Evolutionary conservation across 2,888 invertebrate species (phyloP), one percentile per base, ranked within the genome.

Genomic region (Agriopis aurantiaria): DNA sequence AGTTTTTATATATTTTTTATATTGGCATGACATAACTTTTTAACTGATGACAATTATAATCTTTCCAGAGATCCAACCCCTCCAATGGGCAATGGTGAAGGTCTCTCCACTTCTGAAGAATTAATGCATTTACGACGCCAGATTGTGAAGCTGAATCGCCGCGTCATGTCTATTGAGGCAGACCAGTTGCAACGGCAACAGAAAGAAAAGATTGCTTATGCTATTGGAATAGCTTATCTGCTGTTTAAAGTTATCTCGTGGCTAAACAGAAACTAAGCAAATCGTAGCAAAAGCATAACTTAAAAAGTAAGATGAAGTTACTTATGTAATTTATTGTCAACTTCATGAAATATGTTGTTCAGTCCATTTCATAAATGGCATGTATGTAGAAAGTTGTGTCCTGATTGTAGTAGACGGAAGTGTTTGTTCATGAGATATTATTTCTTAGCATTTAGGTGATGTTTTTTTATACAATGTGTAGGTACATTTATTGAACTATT

Each of bases 101-200:
- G 96, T 67, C 92, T 97, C 73, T 96, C 96, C 9, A 95, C 97
- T 73, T 94, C 95, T 52, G 98, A 98, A 89, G 98, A 98, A 91
- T 95, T 98, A 67, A 95, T 97, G 56, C 97, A 98, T 90, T 95
- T 98, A 81, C 96, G 98, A 72, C 95, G 97, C 60, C 98, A 98
- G 91, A 95, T 99, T 82, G 97, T 97, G 33, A 98, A 98, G 87
- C 88, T 99, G 75, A 98, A 98, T 87, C 96, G 98, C 59, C 96
- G 98, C 23, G 97, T 99, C 9, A 96, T 98, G 94, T 96, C 97
- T 8, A 96, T 99, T 74, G 98, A 99, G 91, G 95, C 98, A 73
- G 98, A 98, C 82, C 97, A 97, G 85, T 94, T 97, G 78, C 97
- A 97, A 84, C 95, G 98, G 70, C 96, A 97, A 81, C 98, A 98